phyloP scores from a whole-genome alignment of 1,140 invertebrate species.

The Trichogramma pretiosum region DNA sequence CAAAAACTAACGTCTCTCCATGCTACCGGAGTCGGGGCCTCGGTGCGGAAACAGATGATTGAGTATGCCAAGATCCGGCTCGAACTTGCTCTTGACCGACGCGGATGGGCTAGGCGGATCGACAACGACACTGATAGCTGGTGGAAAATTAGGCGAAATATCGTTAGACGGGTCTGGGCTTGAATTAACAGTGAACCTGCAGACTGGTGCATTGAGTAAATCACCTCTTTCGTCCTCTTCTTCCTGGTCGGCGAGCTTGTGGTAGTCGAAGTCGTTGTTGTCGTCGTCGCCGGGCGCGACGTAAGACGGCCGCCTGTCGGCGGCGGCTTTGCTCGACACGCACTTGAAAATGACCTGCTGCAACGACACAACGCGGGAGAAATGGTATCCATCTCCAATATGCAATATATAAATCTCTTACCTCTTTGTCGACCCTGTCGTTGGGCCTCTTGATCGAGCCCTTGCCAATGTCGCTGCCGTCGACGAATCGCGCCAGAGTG shows the following conservation, averaged over 20 bases:
- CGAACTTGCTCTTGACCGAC: constrained; percentile 39
- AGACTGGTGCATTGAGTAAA: constrained; percentile 30
- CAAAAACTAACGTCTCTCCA: constrained; percentile 36
- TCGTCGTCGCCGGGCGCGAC: too few species aligned
- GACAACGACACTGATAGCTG: constrained; percentile 38
- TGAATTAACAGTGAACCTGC: constrained; percentile 32
- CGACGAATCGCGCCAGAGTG: constrained; percentile 66
- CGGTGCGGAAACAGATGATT: constrained; percentile 27
- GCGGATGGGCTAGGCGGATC: constrained; percentile 42
- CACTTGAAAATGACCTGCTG: constrained; percentile 11
- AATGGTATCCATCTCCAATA: background rate
- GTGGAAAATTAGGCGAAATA: constrained; percentile 32
- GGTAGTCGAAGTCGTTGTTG: background rate
- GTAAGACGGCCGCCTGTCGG: background rate
- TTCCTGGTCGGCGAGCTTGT: constrained; percentile 13
- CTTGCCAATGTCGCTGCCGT: constrained; percentile 69
- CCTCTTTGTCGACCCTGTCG: constrained; percentile 18
- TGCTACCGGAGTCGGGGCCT: constrained; percentile 30
- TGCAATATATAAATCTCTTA: too few species aligned
- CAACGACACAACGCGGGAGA: too few species aligned
- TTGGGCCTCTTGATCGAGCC: constrained; percentile 57
- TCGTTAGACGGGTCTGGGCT: constrained; percentile 25
- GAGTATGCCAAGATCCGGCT: constrained; percentile 21
- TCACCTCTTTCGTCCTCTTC: constrained; percentile 22
- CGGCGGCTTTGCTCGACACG: too few species aligned